These are phyloP conservation scores for Tanypteryx hageni DNA, from an alignment of 2,888 invertebrate genomes.

Conservation along the genomic window DNA sequence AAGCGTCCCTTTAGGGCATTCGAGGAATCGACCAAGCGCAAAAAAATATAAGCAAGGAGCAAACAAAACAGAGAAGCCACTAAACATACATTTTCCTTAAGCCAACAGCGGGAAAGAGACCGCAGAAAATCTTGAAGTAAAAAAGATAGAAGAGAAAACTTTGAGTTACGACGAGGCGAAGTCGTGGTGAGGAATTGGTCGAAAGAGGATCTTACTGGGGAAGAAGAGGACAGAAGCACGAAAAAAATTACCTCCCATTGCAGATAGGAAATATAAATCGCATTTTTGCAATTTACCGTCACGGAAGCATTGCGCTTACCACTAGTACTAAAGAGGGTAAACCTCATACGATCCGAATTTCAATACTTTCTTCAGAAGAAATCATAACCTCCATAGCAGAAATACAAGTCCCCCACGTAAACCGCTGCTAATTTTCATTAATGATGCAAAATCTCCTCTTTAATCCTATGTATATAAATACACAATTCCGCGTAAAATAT, in stretches of 20 bases:
- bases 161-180: background rate
- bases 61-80: background rate
- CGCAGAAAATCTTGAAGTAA: background rate
- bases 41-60: background rate
- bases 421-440: too few species aligned
- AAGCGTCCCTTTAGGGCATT: background rate
- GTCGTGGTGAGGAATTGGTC: background rate
- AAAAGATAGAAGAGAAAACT: background rate
- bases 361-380: too few species aligned
- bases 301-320: too few species aligned
- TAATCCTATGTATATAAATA: too few species aligned
- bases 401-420: too few species aligned
- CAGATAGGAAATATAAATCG: background rate
- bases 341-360: too few species aligned
- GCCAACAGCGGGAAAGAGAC: background rate
- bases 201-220: background rate
- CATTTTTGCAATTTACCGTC: too few species aligned
- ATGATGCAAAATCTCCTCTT: too few species aligned
- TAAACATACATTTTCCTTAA: constrained; percentile 8
- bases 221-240: background rate
- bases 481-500: too few species aligned
- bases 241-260: background rate
- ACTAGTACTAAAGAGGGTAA: too few species aligned
- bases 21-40: background rate
- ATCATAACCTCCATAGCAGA: too few species aligned